Evolutionary conservation across 2,888 invertebrate genomes (phyloP), one percentile per base, ranked within the genome.

Genomic region (Sepioteuthis lessoniana): DNA sequence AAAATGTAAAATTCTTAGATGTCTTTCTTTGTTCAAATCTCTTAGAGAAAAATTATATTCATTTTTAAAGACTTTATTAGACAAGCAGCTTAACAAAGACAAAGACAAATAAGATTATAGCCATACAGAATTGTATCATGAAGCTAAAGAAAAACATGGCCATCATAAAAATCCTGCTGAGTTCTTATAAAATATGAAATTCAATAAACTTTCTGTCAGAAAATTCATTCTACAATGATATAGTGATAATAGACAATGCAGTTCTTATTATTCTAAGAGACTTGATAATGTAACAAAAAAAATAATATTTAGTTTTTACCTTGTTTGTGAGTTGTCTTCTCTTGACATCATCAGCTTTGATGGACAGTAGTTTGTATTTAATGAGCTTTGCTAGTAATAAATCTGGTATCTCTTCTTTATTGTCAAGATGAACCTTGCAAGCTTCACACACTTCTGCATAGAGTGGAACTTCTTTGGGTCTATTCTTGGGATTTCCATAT

Each of bases 381-480:
- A 97, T 95, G 1, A 97, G 96, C 95, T 96, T 97, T 31, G 97
- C 97, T 94, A 97, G 95, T 28, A 97, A 95, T n/a, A 96, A 96
- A 1, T 96, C 94, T 8, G 97, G 97, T 31, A 97, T 96, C 10
- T 97, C 97, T 93, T 97, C 97, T 90, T 95, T 96, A 90, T 95
- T 95, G 94, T 97, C 97, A n/a, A 97, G 95, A 94, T 96, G 95
- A 31, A 94, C 94, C 95, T 97, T 97, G 94, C 96, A 96, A 31
- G 96, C 95, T 94, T 97, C 97, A 96, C 97, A 97, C 10, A 97
- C 95, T 95, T 97, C 97, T 95, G 95, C 96, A 95, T 96, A 95
- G 37, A 95, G 94, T 21, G 97, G 97, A 28, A 96, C 95, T 91
- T 97, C 97, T 94, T 97, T 97, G 25, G 95, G 95, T 95, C 97